A percentile compares a stretch with the other conserved stretches of the same genome.
Evolutionary conservation across 2,888 invertebrate species (phyloP).

Genomic region (Drosophila peninsularis): DNA sequence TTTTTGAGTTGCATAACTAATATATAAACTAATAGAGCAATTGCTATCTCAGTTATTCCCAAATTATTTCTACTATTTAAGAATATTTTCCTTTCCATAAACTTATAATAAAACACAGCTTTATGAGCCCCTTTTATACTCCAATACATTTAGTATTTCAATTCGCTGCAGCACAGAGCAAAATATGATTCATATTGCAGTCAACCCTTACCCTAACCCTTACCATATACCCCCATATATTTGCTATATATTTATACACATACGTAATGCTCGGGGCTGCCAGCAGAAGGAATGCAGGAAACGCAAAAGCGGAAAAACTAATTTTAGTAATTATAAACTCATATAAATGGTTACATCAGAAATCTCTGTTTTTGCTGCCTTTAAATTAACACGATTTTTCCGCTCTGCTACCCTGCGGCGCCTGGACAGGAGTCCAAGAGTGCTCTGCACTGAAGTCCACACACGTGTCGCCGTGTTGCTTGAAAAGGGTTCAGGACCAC

Average conservation of each 20-base stretch:
- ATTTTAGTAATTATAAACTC: slow-evolving; percentile 85
- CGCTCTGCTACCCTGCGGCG: slow-evolving; percentile 64
- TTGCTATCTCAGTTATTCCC: too few species aligned
- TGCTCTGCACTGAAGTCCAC: slow-evolving; percentile 27
- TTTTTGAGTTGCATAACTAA: too few species aligned
- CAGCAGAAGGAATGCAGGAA: slow-evolving; percentile 6
- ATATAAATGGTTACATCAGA: slow-evolving; percentile 77
- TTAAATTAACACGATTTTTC: slow-evolving; percentile 79
- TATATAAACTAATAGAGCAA: too few species aligned
- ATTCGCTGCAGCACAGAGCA: slow-evolving; percentile 3
- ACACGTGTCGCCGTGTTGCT: slow-evolving; percentile 39
- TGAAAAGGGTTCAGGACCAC: slow-evolving; percentile 55
- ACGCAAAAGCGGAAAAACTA: slow-evolving; percentile 77
- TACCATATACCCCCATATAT: slow-evolving; percentile 4
- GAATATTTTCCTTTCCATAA: too few species aligned
- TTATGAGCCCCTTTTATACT: too few species aligned
- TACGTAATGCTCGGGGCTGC: background rate
- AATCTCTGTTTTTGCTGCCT: slow-evolving; percentile 73
- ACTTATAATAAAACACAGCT: too few species aligned
- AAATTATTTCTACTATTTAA: too few species aligned
- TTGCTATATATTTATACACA: background rate
- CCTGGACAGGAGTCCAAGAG: slow-evolving; percentile 32
- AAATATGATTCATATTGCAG: slow-evolving; percentile 51
- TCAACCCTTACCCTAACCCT: slow-evolving; percentile 4
- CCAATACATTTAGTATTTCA: background rate